Conservation (phyloP, 2,797 vertebrate genomes). For the Notolepis coatsorum region DNA sequence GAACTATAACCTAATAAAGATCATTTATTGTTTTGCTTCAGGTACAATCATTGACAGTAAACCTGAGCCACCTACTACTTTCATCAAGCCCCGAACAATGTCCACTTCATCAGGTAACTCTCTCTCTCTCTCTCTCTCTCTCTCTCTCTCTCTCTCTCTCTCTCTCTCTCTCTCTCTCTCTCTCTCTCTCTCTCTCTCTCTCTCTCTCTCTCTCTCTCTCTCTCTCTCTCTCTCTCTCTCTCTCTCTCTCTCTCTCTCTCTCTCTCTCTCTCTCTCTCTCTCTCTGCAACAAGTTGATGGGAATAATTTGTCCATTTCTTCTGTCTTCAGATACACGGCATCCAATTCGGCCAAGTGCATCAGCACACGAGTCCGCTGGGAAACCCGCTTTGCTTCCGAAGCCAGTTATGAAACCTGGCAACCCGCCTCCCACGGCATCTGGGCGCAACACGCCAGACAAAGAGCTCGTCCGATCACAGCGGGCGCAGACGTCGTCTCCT, state of each 20-base stretch:
- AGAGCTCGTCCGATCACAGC: slow-evolving; percentile 72
- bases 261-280: background rate
- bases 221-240: background rate
- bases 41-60: slow-evolving; percentile 96
- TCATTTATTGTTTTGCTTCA: slow-evolving; percentile 72
- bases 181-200: background rate
- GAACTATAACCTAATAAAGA: too few relatives aligned
- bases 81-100: slow-evolving; percentile 93
- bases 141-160: background rate
- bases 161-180: background rate
- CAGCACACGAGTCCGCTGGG: slow-evolving; percentile 78
- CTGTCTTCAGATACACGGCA: slow-evolving; percentile 78
- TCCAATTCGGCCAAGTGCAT: slow-evolving; percentile 76
- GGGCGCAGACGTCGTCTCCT: slow-evolving; percentile 57
- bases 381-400: slow-evolving; percentile 82
- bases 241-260: background rate
- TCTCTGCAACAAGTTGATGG: background rate
- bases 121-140: background rate
- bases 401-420: slow-evolving; percentile 77
- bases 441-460: slow-evolving; percentile 77
- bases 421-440: slow-evolving; percentile 63
- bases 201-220: background rate
- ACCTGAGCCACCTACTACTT: slow-evolving; percentile 84
- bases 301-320: background rate
- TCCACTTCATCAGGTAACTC: slow-evolving; percentile 92